Conservation (phyloP, 2,797 vertebrate genomes). For the Alectoris magna region DNA sequence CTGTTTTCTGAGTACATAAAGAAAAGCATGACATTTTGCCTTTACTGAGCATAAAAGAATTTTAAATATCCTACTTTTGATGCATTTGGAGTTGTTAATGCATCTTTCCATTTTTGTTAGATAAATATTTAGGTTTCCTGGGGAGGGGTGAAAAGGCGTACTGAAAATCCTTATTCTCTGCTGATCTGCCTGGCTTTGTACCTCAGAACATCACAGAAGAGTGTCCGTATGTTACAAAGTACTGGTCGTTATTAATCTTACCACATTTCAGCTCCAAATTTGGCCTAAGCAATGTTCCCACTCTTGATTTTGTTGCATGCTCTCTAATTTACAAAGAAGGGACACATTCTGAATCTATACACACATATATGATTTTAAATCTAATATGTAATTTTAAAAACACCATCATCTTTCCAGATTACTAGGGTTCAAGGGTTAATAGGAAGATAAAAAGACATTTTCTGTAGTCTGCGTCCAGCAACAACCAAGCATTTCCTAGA, state of each 20-base stretch:
- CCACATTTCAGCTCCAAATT: slow-evolving; percentile 15
- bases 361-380: not conserved
- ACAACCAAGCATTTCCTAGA: not conserved
- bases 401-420: slow-evolving; percentile 11
- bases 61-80: not conserved
- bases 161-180: not conserved
- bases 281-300: not conserved
- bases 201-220: not conserved
- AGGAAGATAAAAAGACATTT: not conserved
- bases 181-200: not conserved
- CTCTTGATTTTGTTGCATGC: not conserved
- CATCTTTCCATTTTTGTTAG: not conserved
- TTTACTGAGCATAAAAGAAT: not conserved
- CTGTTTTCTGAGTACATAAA: not conserved
- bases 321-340: not conserved
- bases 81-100: not conserved
- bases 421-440: not conserved
- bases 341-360: not conserved
- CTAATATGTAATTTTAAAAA: not conserved
- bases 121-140: not conserved
- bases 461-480: not conserved
- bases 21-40: not conserved
- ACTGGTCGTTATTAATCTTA: not conserved
- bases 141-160: not conserved
- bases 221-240: not conserved